Evolutionary conservation across 1,140 invertebrate genomes (phyloP).

Genomic region (Pogonomyrmex californicus): DNA sequence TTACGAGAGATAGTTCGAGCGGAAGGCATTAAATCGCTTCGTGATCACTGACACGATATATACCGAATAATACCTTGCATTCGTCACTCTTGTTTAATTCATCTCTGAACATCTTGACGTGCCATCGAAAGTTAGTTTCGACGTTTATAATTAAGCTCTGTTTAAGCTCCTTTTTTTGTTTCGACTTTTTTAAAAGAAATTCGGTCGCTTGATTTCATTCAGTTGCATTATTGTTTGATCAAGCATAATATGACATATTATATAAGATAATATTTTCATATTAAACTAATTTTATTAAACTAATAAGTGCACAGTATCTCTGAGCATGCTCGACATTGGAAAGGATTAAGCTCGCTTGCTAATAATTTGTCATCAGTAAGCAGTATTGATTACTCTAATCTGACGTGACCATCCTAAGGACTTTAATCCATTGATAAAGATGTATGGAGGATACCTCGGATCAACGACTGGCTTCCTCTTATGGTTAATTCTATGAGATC

Average conservation of each 20-base stretch:
- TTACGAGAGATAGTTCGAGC: conserved; percentile 13
- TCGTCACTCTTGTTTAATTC: neutral
- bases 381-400: conserved; percentile 8
- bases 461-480: neutral
- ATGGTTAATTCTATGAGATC: neutral
- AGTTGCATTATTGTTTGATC: too few relatives aligned
- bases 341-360: neutral
- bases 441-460: neutral
- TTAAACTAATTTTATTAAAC: neutral
- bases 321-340: neutral
- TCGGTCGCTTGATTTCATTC: neutral
- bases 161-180: too few relatives aligned
- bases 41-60: conserved; percentile 24
- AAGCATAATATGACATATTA: neutral
- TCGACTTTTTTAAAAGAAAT: neutral
- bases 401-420: neutral
- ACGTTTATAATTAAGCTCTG: neutral
- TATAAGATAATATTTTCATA: neutral
- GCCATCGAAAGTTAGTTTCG: conserved; percentile 13
- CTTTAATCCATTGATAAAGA: conserved; percentile 18
- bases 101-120: neutral
- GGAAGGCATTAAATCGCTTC: conserved; percentile 14
- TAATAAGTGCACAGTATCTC: neutral
- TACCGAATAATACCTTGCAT: conserved; percentile 16
- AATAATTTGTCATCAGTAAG: neutral